These are phyloP conservation scores for Druon quercuslanigerum DNA, from an alignment of 1,140 invertebrate genomes.

Conservation along the genomic window DNA sequence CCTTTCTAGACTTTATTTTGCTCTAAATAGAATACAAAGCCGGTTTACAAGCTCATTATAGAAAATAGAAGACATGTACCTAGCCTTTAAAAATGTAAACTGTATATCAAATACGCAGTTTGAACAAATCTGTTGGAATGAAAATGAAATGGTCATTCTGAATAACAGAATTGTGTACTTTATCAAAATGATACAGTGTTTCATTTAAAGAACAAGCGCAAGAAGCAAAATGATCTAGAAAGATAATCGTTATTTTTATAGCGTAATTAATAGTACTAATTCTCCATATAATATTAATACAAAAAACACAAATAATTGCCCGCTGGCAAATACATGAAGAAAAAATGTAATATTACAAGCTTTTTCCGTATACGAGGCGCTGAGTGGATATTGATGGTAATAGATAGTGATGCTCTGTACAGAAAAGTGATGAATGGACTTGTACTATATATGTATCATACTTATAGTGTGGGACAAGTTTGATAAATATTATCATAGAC, in stretches of 20 bases:
- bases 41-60: not conserved
- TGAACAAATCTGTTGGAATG: not conserved
- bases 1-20: conserved; percentile 28
- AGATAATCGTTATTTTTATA: conserved; percentile 5
- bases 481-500: not conserved
- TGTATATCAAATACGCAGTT: not conserved
- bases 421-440: not conserved
- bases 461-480: not conserved
- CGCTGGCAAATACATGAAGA: conserved; percentile 14
- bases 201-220: not conserved
- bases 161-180: not conserved
- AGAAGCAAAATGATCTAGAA: conserved; percentile 19
- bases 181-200: not conserved
- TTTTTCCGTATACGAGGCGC: conserved; percentile 18
- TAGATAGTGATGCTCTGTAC: not conserved
- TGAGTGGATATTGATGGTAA: conserved; percentile 1
- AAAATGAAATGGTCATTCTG: not conserved
- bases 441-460: conserved; percentile 6
- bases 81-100: not conserved
- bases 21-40: conserved; percentile 23
- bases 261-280: conserved; percentile 17
- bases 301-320: conserved; percentile 20
- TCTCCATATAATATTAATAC: conserved; percentile 21
- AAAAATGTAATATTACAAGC: conserved; percentile 22
- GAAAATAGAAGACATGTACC: not conserved